Evolutionary conservation across 2,888 invertebrate genomes (phyloP), one percentile per base, ranked within the genome.

Genomic region (Sinohyriopsis cumingii): DNA sequence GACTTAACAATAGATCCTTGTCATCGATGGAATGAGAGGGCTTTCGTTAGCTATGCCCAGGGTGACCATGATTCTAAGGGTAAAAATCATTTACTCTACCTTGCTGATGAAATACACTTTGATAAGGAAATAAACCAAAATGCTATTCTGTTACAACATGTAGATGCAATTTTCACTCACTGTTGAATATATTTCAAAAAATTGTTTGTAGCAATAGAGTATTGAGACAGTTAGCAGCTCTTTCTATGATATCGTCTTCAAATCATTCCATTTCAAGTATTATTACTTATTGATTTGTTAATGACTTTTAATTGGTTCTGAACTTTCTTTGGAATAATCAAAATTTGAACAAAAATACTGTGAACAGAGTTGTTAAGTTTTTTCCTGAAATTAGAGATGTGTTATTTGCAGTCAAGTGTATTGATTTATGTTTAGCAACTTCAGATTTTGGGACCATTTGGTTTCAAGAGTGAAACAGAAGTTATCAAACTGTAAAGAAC

Each of bases 351-450:
- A 33, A 3, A 33, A 33, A 6, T 33, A 25, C 25, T 25, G 6
- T 65, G 56, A 5, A 65, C 24, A 55, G 55, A 56, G n/a, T 56
- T 56, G 20, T 19, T 53, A 33, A 55, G 28, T 65, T 20, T 57
- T 54, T 25, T 56, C 56, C 65, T 9, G 56, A 65, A 65, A 9
- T 65, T 18, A 57, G 65, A 65, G 56, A 24, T 7, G 33, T 33
- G 5, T 33, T 33, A 6, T 5, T 7, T 33, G 33, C 4, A 33
- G 33, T 33, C 33, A 33, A 33, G 33, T 6, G 5, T 33, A 33
- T 5, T 33, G 33, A 33, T 33, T 3, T 6, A 33, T 33, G 33
- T 5, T 33, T 33, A 7, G 33, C 33, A 33, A 33, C 33, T 33
- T 33, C 7, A 33, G 33, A 33, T 33, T 33, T 33, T 33, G 2